Base-by-base conservation (phyloP, 2,113 vertebrate species). In the Tor tambroides region DNA sequence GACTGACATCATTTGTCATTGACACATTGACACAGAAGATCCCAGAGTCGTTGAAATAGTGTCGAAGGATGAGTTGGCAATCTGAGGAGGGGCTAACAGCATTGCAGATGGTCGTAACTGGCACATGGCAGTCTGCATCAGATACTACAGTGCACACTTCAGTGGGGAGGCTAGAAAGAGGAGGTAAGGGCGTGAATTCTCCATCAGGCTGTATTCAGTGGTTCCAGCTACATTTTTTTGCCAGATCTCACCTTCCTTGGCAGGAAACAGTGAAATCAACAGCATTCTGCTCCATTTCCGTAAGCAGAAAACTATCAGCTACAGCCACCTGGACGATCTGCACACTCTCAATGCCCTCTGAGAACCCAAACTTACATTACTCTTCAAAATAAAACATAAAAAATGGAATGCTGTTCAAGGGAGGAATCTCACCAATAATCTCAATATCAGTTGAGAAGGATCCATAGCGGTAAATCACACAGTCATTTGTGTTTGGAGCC, bases 11-110 rank as follows among this genome's bases (percentile, higher is more conserved):
- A 83, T 97, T 96, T 87, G 96, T 94, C 95, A 99, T 83, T 23
- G 97, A 97, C 90, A 99, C 95, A 59, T 98, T 98, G 91, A 99
- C 94, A 92, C 98, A 99, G 92, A 96, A 98, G 90, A 95, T 90
- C 0, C 98, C 98, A 0, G 96, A 96, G 83, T 94, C 89, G 12
- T 96, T 96, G 92, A 99, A 96, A 87, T 92, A 93, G 90, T 97
- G 97, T 28, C 95, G 94, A 83, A 99, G 89, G 51, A 98, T 94
- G 80, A 99, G 91, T 87, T 96, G 93, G 89, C 98, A 98, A 65
- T 95, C 94, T 23, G 93, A 90, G 0, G 94, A 94, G 0, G 96
- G 95, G 5, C 91, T 89, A 91, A 97, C 94, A 56, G 92, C 89
- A 91, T 93, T 95, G 90, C 97, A 99, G 2, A 89, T 86, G 0